Conservation (phyloP, 2,113 vertebrate species). For the Mesocricetus auratus region DNA sequence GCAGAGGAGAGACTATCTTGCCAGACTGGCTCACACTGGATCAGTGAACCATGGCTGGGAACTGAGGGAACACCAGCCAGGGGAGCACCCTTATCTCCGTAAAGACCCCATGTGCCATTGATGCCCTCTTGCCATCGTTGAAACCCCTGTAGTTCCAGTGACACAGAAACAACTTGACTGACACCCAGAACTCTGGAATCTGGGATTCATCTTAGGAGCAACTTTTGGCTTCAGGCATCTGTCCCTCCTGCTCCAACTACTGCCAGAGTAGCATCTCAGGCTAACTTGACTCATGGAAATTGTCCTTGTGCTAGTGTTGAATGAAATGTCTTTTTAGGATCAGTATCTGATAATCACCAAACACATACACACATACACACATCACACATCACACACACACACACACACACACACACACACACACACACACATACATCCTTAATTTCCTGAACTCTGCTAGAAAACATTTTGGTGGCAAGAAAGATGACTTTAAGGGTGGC, state of each 20-base stretch:
- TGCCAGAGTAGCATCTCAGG: neutral
- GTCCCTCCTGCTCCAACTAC: too few species aligned
- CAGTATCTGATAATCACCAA: neutral
- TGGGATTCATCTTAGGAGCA: neutral
- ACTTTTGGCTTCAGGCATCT: neutral
- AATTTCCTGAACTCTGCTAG: neutral
- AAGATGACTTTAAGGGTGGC: neutral
- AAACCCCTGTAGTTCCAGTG: neutral
- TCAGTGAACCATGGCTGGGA: too few species aligned
- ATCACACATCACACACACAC: neutral
- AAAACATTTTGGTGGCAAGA: neutral
- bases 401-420: neutral
- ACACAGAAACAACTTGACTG: neutral
- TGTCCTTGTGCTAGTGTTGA: neutral
- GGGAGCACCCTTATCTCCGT: accelerated
- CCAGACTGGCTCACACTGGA: too few species aligned
- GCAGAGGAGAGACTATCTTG: neutral
- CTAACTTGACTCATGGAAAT: neutral
- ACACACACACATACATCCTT: neutral
- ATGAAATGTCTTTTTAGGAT: neutral
- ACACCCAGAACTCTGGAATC: neutral
- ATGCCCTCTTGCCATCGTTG: neutral
- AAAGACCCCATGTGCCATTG: too few species aligned
- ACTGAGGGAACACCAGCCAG: accelerated
- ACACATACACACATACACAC: too few species aligned